Conservation (phyloP, 2,113 vertebrate species). For the Micronycteris hirsuta region DNA sequence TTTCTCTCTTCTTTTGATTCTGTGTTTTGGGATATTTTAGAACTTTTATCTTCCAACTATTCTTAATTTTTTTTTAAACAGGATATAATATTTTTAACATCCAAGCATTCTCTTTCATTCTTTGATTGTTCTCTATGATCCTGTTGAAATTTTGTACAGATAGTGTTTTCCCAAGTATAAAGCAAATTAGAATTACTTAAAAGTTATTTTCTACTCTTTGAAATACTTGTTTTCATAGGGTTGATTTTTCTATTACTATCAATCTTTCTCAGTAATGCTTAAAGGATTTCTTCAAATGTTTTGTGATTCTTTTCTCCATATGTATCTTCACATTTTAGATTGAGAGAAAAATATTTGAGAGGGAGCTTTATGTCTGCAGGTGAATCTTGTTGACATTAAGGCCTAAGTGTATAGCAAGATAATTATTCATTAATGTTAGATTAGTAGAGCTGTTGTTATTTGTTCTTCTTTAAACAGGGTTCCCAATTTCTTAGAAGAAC, state of each 20-base stretch:
- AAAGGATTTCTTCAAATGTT: background rate
- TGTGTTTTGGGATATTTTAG: background rate
- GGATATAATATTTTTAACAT: background rate
- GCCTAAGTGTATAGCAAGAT: background rate
- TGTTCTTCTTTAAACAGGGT: background rate
- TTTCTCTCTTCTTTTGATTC: background rate
- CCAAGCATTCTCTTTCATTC: background rate
- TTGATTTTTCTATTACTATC: slow-evolving; percentile 8
- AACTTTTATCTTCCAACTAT: background rate
- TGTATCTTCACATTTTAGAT: background rate
- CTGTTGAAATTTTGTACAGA: background rate
- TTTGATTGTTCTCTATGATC: background rate
- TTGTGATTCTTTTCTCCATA: background rate
- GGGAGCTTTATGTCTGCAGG: background rate
- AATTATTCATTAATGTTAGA: background rate
- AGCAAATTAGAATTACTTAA: background rate
- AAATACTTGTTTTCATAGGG: background rate
- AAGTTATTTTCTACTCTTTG: background rate
- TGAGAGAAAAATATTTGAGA: background rate
- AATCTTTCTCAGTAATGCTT: background rate
- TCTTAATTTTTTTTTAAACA: background rate
- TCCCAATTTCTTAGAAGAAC: background rate
- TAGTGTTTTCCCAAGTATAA: background rate
- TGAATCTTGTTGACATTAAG: background rate
- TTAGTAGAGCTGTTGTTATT: background rate